Evolutionary conservation across 2,888 invertebrate species (phyloP).

Genomic region (Candidula unifasciata): DNA sequence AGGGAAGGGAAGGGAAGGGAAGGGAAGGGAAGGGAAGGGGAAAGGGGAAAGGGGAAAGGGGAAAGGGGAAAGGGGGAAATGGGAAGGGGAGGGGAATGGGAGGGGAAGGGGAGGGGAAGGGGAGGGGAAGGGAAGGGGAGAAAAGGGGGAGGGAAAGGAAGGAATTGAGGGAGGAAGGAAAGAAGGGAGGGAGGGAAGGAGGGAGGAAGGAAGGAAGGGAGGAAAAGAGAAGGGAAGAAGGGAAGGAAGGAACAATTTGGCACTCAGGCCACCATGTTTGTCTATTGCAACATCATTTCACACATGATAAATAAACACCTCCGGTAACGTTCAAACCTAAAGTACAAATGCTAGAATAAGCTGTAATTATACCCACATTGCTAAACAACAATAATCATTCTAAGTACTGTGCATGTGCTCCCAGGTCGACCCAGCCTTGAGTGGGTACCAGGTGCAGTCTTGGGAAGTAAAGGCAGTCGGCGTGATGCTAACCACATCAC

Average conservation of each 20-base stretch:
- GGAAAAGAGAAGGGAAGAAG: conserved; percentile 24
- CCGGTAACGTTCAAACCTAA: too few relatives aligned
- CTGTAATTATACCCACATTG: background rate
- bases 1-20: too few relatives aligned
- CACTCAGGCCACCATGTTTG: too few relatives aligned
- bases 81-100: background rate
- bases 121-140: background rate
- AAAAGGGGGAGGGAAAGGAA: background rate
- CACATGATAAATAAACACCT: too few relatives aligned
- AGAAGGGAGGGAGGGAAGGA: background rate
- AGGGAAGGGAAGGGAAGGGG: background rate
- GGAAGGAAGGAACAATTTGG: conserved; percentile 26
- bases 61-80: background rate
- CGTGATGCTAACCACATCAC: too few relatives aligned
- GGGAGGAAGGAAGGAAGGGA: conserved; percentile 13
- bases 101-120: background rate
- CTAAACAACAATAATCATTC: too few relatives aligned
- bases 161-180: background rate
- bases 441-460: too few relatives aligned
- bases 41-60: background rate
- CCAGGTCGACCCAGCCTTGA: too few relatives aligned
- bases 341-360: conserved; percentile 15
- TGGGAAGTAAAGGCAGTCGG: too few relatives aligned
- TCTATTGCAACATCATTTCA: too few relatives aligned
- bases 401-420: too few relatives aligned